Evolutionary conservation across 2,888 invertebrate species (phyloP), one percentile per base, ranked within the genome.

Genomic region (Ephialtes manifestator): DNA sequence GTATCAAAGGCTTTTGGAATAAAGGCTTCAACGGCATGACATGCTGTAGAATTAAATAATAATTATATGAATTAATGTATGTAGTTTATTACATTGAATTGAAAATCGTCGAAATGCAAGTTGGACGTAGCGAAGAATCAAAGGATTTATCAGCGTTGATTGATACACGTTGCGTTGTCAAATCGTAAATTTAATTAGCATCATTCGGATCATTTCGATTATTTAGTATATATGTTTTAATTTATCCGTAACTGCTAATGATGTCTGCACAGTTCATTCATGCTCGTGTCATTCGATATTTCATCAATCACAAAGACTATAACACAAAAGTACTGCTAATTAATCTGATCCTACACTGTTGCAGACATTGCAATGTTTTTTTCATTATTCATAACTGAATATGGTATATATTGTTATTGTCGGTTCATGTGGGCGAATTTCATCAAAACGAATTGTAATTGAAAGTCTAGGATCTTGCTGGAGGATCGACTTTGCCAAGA

Each of bases 41-140:
- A n/a, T 35, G 0, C 39, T 63, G 1, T n/a, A 15, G 31, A 39
- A 63, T 18, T 3, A 8, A 2, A 13, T 10, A 18, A 63, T 63
- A n/a, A 35, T 39, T 7, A 13, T 7, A 10, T 7, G n/a, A 63
- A 63, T 10, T 1, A 7, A 35, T n/a, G 7, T 18, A 35, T n/a
- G 7, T 18, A 7, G 31, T 39, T 63, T n/a, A 79, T 79, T 63
- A 28, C 39, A 53, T 63, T 55, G 10, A 70, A 55, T 65, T 31
- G 35, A 11, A 20, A 53, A 43, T 31, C 24, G n/a, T 43, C 4
- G 24, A 15, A 18, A 55, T 53, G 35, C 28, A 18, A 2, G 5
- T n/a, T 31, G 15, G 8, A 65, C 15, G 20, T 24, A 10, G 20
- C 2, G 15, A 13, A 15, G 7, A 55, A 8, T 24, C 1, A 28